Conservation (phyloP, 2,797 vertebrate genomes). For the Fistularia tabacaria region DNA sequence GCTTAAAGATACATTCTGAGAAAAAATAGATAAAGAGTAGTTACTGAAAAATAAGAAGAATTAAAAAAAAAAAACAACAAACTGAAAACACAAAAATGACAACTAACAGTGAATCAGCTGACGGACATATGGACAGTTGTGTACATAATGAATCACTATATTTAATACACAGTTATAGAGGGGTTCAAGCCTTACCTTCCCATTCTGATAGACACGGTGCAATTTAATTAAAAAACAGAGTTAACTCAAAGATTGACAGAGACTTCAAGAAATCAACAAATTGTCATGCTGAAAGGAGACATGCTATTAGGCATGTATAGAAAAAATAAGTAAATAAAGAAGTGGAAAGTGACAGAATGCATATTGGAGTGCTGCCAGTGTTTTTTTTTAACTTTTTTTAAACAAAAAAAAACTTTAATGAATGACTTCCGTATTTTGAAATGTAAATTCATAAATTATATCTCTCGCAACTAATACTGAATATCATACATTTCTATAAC, state of each 20-base stretch:
- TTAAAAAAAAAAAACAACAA: conserved; percentile 20
- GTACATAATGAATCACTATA: conserved; percentile 34
- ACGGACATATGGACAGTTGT: conserved; percentile 49
- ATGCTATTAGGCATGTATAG: conserved; percentile 36
- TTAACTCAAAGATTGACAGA: conserved; percentile 69
- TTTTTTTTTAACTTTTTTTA: too few species aligned
- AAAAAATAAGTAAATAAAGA: conserved; percentile 23
- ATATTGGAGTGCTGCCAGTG: background rate
- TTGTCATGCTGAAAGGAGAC: conserved; percentile 34
- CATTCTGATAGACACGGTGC: conserved; percentile 80
- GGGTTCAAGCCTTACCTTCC: conserved; percentile 77
- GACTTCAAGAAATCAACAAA: conserved; percentile 52
- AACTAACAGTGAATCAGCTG: conserved; percentile 32
- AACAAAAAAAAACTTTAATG: too few species aligned
- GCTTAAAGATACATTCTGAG: conserved; percentile 7
- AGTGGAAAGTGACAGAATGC: background rate
- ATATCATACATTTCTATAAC: conserved; percentile 6
- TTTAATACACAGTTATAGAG: conserved; percentile 40
- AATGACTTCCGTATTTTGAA: background rate
- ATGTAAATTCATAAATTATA: conserved; percentile 1
- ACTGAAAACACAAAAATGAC: conserved; percentile 39
- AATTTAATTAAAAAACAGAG: conserved; percentile 78
- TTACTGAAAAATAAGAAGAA: conserved; percentile 1
- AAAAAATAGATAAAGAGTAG: conserved; percentile 8
- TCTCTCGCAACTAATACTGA: conserved; percentile 8